Percentiles rank a stretch among this genome's conserved stretches.
These are phyloP conservation scores for Crocallis elinguaria DNA, from an alignment of 2,888 invertebrate genomes.

Conservation along the genomic window DNA sequence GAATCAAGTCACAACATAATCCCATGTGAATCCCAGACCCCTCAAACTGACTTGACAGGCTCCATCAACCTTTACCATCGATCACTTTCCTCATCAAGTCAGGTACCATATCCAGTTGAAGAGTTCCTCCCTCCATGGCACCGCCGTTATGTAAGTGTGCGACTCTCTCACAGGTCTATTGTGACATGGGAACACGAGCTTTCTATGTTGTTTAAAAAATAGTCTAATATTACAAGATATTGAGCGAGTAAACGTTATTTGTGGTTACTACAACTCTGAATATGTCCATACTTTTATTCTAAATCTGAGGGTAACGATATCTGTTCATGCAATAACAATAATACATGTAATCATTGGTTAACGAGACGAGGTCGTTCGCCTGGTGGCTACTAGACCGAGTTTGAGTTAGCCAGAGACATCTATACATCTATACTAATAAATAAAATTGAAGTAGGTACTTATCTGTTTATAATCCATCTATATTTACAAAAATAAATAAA, in stretches of 20 bases:
- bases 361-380: too few relatives aligned
- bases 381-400: too few relatives aligned
- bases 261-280: too few relatives aligned
- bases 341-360: too few relatives aligned
- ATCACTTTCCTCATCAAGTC: slow-evolving; percentile 24
- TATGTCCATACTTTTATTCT: too few relatives aligned
- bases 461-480: too few relatives aligned
- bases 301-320: too few relatives aligned
- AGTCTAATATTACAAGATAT: slow-evolving; percentile 19
- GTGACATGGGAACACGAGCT: slow-evolving; percentile 64
- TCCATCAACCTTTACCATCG: slow-evolving; percentile 5
- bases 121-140: slow-evolving; percentile 1
- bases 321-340: too few relatives aligned
- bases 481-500: too few relatives aligned
- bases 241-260: background rate
- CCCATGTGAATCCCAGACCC: slow-evolving; percentile 1
- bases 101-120: slow-evolving; percentile 36
- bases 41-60: background rate
- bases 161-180: slow-evolving; percentile 49
- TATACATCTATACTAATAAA: too few relatives aligned
- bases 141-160: slow-evolving; percentile 30
- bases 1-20: background rate
- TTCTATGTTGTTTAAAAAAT: slow-evolving; percentile 52
- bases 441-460: too few relatives aligned
- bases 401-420: too few relatives aligned